Conservation (phyloP, 1,140 invertebrate species). For the Musca vetustissima region DNA sequence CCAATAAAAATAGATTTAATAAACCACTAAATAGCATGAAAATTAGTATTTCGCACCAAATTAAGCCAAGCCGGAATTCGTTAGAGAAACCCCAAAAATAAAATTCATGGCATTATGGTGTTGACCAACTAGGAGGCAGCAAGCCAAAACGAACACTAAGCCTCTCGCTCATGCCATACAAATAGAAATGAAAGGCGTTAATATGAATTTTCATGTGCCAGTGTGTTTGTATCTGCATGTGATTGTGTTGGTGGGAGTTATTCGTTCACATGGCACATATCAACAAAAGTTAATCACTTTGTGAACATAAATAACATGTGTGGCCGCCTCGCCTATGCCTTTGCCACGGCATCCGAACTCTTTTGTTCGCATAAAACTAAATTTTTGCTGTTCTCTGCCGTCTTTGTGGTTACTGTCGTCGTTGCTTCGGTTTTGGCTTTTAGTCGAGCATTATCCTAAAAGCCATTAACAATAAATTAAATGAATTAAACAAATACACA, state of each 20-base stretch:
- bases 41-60: not conserved
- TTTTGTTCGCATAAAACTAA: not conserved
- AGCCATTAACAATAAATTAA: constrained; percentile 15
- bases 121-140: not conserved
- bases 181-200: not conserved
- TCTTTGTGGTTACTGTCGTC: not conserved
- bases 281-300: constrained; percentile 8
- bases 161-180: not conserved
- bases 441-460: not conserved
- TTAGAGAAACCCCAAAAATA: not conserved
- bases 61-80: constrained; percentile 9
- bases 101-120: not conserved
- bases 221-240: not conserved
- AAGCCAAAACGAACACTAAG: no score
- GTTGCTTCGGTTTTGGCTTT: not conserved
- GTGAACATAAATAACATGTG: not conserved
- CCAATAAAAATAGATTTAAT: constrained; percentile 8
- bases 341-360: not conserved
- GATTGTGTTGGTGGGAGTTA: no score
- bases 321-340: no score
- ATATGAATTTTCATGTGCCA: not conserved
- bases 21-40: constrained; percentile 5
- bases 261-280: no score
- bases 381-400: not conserved
- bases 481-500: constrained; percentile 16